Evolutionary conservation across 2,888 invertebrate genomes (phyloP).

Genomic region (Caenorhabditis plicata): DNA sequence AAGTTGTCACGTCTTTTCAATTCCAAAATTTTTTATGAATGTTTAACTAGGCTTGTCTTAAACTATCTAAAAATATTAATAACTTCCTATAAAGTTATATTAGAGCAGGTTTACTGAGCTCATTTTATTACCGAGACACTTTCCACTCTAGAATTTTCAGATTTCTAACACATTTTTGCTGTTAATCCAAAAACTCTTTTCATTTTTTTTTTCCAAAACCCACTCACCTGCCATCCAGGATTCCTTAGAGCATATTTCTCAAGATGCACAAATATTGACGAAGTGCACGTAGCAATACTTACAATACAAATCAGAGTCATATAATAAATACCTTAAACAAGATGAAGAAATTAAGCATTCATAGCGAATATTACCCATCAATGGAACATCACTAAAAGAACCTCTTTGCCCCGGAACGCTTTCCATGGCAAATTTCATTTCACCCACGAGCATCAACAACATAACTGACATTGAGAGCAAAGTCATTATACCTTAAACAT

Average conservation of each 20-base stretch:
- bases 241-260: slow-evolving; percentile 62
- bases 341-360: neutral
- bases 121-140: no score
- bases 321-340: slow-evolving; percentile 60
- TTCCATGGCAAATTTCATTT: slow-evolving; percentile 67
- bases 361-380: slow-evolving; percentile 69
- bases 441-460: slow-evolving; percentile 69
- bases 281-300: slow-evolving; percentile 60
- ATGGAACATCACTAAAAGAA: slow-evolving; percentile 69
- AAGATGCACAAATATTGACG: slow-evolving; percentile 60
- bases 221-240: slow-evolving; percentile 51
- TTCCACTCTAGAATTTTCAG: no score
- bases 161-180: slow-evolving; percentile 2
- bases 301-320: slow-evolving; percentile 62
- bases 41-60: no score
- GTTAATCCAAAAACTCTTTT: neutral
- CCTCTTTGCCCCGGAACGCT: slow-evolving; percentile 63
- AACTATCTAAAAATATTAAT: no score
- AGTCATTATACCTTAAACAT: slow-evolving; percentile 67
- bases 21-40: no score
- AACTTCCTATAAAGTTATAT: no score
- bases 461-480: slow-evolving; percentile 69
- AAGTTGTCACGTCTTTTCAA: no score
- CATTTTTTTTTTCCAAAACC: neutral
- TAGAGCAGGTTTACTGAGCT: no score